A percentile compares a stretch with the other conserved stretches of the same genome.
Evolutionary conservation across 1,140 invertebrate species (phyloP).

Genomic region (Drosophila watanabei): DNA sequence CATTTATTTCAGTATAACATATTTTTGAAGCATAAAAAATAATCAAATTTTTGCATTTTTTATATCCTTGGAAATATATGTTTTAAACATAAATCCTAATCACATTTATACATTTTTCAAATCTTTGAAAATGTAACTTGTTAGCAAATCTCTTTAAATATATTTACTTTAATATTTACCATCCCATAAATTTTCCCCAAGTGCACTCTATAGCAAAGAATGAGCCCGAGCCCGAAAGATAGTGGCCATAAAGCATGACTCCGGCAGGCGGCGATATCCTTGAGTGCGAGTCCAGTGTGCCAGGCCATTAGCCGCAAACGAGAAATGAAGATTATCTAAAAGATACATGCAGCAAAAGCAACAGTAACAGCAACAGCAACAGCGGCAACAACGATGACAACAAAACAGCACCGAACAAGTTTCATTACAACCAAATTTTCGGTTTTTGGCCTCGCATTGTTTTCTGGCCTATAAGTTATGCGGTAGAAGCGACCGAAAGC

Average conservation of each 20-base stretch:
- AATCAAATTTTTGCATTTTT: not conserved
- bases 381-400: constrained; percentile 35
- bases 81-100: not conserved
- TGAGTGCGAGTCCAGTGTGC: constrained; percentile 76
- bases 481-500: constrained; percentile 51
- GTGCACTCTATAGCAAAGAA: constrained; percentile 30
- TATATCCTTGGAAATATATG: too few relatives aligned
- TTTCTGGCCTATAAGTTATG: constrained; percentile 63
- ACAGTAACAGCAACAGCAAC: constrained; percentile 17
- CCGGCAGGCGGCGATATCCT: constrained; percentile 74
- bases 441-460: constrained; percentile 62
- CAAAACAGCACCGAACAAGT: constrained; percentile 60
- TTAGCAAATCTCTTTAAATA: not conserved
- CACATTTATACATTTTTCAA: not conserved
- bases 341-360: constrained; percentile 72
- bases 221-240: constrained; percentile 35
- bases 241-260: constrained; percentile 63
- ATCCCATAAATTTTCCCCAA: not conserved
- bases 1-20: not conserved
- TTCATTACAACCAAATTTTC: constrained; percentile 72
- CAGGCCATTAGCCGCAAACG: constrained; percentile 84
- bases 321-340: constrained; percentile 85
- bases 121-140: not conserved
- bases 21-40: not conserved
- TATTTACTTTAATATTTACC: not conserved